phyloP scores from a whole-genome alignment of 2,888 invertebrate species.

The Chesias legatella region DNA sequence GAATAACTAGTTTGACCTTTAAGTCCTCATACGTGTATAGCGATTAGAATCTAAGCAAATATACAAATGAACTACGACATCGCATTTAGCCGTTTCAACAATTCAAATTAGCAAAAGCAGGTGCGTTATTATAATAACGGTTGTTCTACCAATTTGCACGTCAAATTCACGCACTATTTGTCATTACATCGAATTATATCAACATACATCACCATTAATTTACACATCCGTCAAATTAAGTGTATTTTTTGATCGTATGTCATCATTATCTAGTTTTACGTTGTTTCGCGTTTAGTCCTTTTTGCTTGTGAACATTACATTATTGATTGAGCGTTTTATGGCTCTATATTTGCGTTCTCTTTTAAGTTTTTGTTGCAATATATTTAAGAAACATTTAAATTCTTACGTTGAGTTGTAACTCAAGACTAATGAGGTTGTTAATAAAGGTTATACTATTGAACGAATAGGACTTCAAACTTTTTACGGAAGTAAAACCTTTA shows the following conservation, averaged over 20 bases:
- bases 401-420: conserved; percentile 41
- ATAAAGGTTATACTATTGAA: conserved; percentile 44
- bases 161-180: conserved; percentile 49
- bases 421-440: conserved; percentile 37
- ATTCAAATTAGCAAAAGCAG: conserved; percentile 34
- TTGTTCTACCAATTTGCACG: conserved; percentile 45
- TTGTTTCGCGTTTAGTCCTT: conserved; percentile 41
- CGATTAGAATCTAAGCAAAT: conserved; percentile 53
- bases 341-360: conserved; percentile 33
- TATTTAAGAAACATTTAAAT: conserved; percentile 30
- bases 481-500: no score
- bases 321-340: conserved; percentile 24
- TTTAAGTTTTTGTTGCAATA: conserved; percentile 26
- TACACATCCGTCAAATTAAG: conserved; percentile 60
- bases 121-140: conserved; percentile 42
- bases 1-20: conserved; percentile 37
- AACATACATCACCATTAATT: conserved; percentile 60
- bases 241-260: conserved; percentile 65
- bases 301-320: conserved; percentile 39
- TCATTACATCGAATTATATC: conserved; percentile 46
- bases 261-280: conserved; percentile 49
- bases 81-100: conserved; percentile 31
- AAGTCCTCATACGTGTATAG: conserved; percentile 35
- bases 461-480: no score
- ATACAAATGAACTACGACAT: conserved; percentile 27